Conservation (phyloP, 2,113 vertebrate species). For the Elachura formosa region DNA sequence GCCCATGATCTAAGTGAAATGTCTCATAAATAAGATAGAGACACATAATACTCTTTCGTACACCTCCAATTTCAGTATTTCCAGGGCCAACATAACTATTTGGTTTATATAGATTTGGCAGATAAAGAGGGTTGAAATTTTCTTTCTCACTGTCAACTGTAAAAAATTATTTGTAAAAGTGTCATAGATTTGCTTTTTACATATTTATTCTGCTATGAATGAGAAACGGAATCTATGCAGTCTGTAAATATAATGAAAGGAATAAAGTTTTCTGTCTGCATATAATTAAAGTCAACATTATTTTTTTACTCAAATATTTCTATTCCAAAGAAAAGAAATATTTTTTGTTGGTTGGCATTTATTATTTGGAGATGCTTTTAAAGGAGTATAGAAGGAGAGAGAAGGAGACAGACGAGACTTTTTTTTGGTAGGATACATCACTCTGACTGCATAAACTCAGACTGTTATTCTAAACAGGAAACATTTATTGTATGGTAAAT, state of each 20-base stretch:
- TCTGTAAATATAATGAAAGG: background rate
- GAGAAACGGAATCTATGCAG: background rate
- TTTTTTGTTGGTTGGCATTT: background rate
- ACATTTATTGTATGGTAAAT: background rate
- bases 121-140: background rate
- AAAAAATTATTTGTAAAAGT: background rate
- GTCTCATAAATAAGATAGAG: background rate
- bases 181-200: background rate
- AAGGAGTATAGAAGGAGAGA: background rate
- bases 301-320: background rate
- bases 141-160: background rate
- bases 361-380: background rate
- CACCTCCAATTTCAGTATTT: background rate
- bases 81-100: background rate
- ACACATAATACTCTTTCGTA: background rate
- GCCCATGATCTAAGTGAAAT: background rate
- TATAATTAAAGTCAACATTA: background rate
- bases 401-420: background rate
- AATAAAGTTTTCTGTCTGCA: background rate
- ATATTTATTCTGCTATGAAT: background rate
- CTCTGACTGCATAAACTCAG: background rate
- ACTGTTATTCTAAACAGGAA: background rate
- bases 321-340: background rate
- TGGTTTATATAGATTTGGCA: background rate
- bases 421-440: background rate